phyloP scores from a whole-genome alignment of 2,113 vertebrate genomes.

The Uria lomvia region DNA sequence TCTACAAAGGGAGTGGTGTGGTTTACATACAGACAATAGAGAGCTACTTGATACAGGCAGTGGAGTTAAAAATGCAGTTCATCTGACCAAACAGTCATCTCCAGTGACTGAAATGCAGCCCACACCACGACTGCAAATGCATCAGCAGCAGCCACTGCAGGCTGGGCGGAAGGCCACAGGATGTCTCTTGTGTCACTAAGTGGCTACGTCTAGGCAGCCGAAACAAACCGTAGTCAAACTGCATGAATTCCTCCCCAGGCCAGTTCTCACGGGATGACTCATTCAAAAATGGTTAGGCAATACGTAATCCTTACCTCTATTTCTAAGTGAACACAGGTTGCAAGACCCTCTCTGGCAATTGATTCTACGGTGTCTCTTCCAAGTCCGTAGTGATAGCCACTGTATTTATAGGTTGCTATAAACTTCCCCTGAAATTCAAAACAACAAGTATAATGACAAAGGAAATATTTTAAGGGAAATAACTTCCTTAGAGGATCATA shows the following conservation, averaged over 20 bases:
- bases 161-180: not conserved
- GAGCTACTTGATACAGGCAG: not conserved
- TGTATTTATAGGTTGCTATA: slow-evolving; percentile 81
- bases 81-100: not conserved
- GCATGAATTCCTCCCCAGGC: not conserved
- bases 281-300: not conserved
- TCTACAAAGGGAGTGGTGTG: not conserved
- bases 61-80: not conserved
- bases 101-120: not conserved
- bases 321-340: slow-evolving; percentile 88
- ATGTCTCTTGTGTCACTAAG: not conserved
- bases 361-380: slow-evolving; percentile 84
- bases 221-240: not conserved
- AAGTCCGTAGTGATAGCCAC: slow-evolving; percentile 81
- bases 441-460: not conserved
- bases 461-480: not conserved
- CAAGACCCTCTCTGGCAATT: slow-evolving; percentile 87
- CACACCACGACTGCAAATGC: not conserved
- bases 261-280: not conserved
- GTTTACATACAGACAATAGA: not conserved
- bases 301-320: slow-evolving; percentile 79
- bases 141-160: not conserved
- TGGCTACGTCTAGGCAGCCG: not conserved
- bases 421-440: slow-evolving; percentile 84
- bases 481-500: not conserved